A percentile compares a stretch with the other conserved stretches of the same genome.
Conservation (phyloP, 2,113 vertebrate species). For the Dermatemys mawii region DNA sequence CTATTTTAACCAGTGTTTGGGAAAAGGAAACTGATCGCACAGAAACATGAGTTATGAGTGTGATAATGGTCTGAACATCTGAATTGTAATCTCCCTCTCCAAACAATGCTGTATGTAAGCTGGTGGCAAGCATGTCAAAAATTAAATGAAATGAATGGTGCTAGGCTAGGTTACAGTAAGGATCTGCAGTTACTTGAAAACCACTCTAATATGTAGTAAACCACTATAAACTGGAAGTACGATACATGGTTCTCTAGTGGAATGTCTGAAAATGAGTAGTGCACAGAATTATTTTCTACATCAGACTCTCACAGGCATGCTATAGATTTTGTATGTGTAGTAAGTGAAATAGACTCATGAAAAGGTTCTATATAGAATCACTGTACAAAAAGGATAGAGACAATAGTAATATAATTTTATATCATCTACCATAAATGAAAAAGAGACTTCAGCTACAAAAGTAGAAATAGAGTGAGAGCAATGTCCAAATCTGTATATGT, state of each 20-base stretch:
- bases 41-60: not conserved
- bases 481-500: not conserved
- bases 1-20: not conserved
- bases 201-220: not conserved
- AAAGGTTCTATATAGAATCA: not conserved
- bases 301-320: not conserved
- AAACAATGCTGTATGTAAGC: not conserved
- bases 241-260: not conserved
- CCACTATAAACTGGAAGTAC: not conserved
- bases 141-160: not conserved
- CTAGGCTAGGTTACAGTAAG: not conserved
- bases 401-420: not conserved
- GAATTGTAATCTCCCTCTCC: not conserved
- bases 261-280: not conserved
- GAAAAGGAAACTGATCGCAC: not conserved
- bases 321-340: not conserved
- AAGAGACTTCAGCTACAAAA: not conserved
- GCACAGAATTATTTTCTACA: not conserved
- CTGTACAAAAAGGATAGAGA: not conserved
- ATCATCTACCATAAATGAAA: not conserved
- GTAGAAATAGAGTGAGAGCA: not conserved
- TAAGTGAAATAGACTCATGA: fast-evolving
- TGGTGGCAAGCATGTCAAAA: not conserved
- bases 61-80: not conserved
- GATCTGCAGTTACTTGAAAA: not conserved